Percentiles rank a stretch among this genome's conserved stretches.
phyloP scores from a whole-genome alignment of 2,113 vertebrate species.

The human region GRCh38 chr13:92002501-92003000 shows the following conservation, averaged over 20 bases:
- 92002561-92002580: not conserved
- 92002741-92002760: not conserved
- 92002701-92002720: not conserved
- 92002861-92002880: too few species aligned
- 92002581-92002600: not conserved
- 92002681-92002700: not conserved
- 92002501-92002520: not conserved
- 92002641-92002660: not conserved
- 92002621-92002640: not conserved
- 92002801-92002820: not conserved
- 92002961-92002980: not conserved
- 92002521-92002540: not conserved
- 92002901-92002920: not conserved
- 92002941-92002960: not conserved
- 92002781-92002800: not conserved
- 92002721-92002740: not conserved
- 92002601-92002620: not conserved
- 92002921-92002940: not conserved
- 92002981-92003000: not conserved
- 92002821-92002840: not conserved
- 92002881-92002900: fast-evolving
- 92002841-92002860: not conserved
- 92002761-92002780: not conserved
- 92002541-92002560: not conserved
- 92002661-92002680: not conserved